Conservation (phyloP, 2,888 invertebrate species). For the Macaria liturata region DNA sequence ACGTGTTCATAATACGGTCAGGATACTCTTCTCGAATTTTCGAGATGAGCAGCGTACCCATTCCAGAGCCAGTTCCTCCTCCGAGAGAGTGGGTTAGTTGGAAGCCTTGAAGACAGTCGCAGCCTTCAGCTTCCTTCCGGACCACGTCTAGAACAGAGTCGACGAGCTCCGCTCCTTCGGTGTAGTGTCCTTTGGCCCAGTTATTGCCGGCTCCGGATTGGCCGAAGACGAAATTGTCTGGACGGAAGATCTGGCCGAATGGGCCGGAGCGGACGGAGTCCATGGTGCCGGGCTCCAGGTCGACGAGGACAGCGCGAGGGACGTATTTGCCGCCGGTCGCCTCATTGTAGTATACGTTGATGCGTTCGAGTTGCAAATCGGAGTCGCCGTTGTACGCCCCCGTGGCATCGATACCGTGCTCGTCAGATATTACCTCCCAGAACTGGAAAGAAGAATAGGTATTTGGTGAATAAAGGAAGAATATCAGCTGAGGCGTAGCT, state of each 20-base stretch:
- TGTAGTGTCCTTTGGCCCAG: conserved; percentile 87
- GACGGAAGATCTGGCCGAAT: conserved; percentile 88
- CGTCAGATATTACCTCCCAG: conserved; percentile 73
- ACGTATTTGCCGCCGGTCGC: conserved; percentile 80
- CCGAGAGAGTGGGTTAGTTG: conserved; percentile 87
- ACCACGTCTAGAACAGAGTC: conserved; percentile 85
- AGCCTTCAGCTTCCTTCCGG: conserved; percentile 84
- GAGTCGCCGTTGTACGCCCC: conserved; percentile 85
- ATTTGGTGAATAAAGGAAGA: no score
- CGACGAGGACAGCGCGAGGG: conserved; percentile 67
- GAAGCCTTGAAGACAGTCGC: conserved; percentile 87
- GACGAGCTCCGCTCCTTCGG: conserved; percentile 85
- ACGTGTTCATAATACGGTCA: conserved; percentile 88
- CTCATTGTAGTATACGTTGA: conserved; percentile 91
- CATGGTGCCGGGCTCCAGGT: conserved; percentile 79
- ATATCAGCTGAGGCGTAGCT: no score
- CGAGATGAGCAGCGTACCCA: conserved; percentile 88
- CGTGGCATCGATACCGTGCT: conserved; percentile 67
- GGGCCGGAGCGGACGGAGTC: conserved; percentile 87
- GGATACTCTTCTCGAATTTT: conserved; percentile 90
- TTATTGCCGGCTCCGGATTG: conserved; percentile 84
- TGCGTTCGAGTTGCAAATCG: conserved; percentile 88
- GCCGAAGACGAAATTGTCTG: conserved; percentile 89
- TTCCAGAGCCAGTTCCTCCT: conserved; percentile 90
- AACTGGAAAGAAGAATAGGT: conserved; percentile 49